These are phyloP conservation scores for Mormyrus iriodes DNA, from an alignment of 2,113 vertebrate genomes.

Conservation along the genomic window DNA sequence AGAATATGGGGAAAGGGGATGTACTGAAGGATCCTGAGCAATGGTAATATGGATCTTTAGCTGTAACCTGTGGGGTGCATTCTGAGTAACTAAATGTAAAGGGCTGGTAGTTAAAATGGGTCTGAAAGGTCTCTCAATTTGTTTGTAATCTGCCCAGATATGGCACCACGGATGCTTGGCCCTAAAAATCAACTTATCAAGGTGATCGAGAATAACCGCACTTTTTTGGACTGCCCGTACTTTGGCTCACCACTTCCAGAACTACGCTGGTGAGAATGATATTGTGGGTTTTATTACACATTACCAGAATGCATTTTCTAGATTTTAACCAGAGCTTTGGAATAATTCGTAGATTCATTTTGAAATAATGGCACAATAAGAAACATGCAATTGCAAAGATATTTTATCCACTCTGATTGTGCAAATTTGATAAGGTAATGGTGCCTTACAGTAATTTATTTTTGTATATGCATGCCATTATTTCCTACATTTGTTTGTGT, in stretches of 20 bases:
- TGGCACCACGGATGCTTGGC: constrained; percentile 75
- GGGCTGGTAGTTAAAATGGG: not conserved
- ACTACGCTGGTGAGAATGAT: constrained; percentile 77
- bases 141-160: constrained; percentile 59
- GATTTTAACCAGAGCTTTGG: not conserved
- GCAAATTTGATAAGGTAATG: not conserved
- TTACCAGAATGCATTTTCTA: not conserved
- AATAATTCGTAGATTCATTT: not conserved
- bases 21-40: too few species aligned
- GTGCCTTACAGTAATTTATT: not conserved
- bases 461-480: constrained; percentile 3
- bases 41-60: too few species aligned
- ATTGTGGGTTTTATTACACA: not conserved
- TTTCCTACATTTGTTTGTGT: constrained; percentile 5
- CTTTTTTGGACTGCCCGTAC: constrained; percentile 83
- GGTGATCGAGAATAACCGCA: constrained; percentile 83
- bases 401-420: not conserved
- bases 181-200: constrained; percentile 83
- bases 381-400: not conserved
- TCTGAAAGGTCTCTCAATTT: not conserved
- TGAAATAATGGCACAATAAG: not conserved
- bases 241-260: constrained; percentile 90
- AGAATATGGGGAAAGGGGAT: not conserved
- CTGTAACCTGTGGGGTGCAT: not conserved
- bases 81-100: not conserved